Conservation (phyloP, 2,888 invertebrate genomes). For the Dryomyza anilis region DNA sequence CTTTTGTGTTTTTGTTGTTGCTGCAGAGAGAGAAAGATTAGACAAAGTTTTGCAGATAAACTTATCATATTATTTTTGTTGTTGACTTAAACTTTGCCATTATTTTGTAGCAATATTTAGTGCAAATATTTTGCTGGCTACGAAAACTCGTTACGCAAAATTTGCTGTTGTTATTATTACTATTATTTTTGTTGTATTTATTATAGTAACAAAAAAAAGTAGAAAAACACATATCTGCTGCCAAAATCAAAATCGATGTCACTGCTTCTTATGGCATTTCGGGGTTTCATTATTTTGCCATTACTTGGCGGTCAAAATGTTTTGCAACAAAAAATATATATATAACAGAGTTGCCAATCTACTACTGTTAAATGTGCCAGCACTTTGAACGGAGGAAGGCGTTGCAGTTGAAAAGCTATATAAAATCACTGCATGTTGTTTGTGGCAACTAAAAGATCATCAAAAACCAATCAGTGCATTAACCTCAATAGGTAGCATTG, state of each 20-base stretch:
- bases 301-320: slow-evolving; percentile 28
- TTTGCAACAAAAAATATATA: background rate
- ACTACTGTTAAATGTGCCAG: background rate
- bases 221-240: slow-evolving; percentile 16
- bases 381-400: background rate
- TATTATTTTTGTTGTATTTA: too few relatives aligned
- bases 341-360: slow-evolving; percentile 12
- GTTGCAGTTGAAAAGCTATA: background rate
- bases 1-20: too few relatives aligned
- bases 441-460: slow-evolving; percentile 33
- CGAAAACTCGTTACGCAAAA: background rate
- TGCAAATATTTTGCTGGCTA: too few relatives aligned
- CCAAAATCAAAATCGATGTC: slow-evolving; percentile 52
- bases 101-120: too few relatives aligned
- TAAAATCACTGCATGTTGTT: background rate
- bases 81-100: too few relatives aligned
- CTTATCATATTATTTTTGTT: too few relatives aligned
- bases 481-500: slow-evolving; percentile 45
- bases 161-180: too few relatives aligned
- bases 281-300: slow-evolving; percentile 14
- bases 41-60: too few relatives aligned
- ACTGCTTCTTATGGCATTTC: background rate
- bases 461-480: slow-evolving; percentile 49
- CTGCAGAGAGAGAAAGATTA: too few relatives aligned
- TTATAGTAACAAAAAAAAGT: too few relatives aligned